Percentiles rank a stretch among this genome's conserved stretches.
Conservation (phyloP, 2,888 invertebrate genomes). For the Serripes groenlandicus region DNA sequence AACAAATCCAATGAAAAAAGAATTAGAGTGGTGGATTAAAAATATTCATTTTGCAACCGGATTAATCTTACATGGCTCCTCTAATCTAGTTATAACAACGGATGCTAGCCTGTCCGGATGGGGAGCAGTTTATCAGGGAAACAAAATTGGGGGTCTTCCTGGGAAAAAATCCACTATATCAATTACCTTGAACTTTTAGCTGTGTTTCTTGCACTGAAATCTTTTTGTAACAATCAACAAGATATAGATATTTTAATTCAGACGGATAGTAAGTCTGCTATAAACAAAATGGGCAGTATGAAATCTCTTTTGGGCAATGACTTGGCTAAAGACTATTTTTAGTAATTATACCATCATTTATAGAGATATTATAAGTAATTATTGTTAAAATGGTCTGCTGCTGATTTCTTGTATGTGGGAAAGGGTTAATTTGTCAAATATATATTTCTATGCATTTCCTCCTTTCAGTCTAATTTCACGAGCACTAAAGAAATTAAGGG, state of each 20-base stretch:
- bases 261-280: neutral
- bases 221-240: neutral
- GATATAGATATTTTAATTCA: neutral
- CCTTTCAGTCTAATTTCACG: constrained; percentile 18
- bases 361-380: too few relatives aligned
- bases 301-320: neutral
- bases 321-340: neutral
- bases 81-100: neutral
- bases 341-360: too few relatives aligned
- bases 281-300: neutral
- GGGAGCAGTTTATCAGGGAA: neutral
- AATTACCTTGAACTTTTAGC: neutral
- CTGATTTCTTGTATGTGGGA: too few relatives aligned
- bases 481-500: constrained; percentile 1
- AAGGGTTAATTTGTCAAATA: neutral
- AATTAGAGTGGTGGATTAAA: too few relatives aligned
- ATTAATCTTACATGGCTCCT: neutral
- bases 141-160: neutral
- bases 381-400: too few relatives aligned
- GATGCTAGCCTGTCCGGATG: neutral
- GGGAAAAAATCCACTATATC: neutral
- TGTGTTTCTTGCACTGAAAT: neutral
- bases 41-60: too few relatives aligned
- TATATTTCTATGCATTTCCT: constrained; percentile 8
- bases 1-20: too few relatives aligned